Evolutionary conservation across 2,888 invertebrate species (phyloP).

Genomic region (Spodoptera picta): DNA sequence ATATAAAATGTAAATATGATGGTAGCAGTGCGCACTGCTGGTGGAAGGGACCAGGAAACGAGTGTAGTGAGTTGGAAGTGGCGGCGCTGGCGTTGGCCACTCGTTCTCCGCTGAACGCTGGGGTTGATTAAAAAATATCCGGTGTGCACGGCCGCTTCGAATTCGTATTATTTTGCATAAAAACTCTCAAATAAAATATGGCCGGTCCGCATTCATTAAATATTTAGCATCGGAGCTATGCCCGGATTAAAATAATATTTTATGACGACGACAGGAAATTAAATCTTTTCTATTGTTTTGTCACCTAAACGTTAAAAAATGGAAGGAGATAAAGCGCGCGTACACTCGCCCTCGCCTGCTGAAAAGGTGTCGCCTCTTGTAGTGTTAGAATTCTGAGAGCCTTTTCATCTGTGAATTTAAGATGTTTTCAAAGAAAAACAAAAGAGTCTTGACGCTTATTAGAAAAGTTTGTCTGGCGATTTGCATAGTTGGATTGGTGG

Average conservation of each 20-base stretch:
- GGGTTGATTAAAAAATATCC: slow-evolving; percentile 70
- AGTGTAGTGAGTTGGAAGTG: slow-evolving; percentile 41
- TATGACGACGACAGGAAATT: slow-evolving; percentile 80
- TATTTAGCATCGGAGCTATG: slow-evolving; percentile 74
- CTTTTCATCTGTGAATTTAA: slow-evolving; percentile 45
- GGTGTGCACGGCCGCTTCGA: slow-evolving; percentile 53
- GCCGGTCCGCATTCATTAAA: slow-evolving; percentile 72
- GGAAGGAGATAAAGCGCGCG: slow-evolving; percentile 57
- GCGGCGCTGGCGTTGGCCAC: slow-evolving; percentile 22
- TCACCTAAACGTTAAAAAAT: slow-evolving; percentile 67
- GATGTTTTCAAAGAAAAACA: slow-evolving; percentile 52
- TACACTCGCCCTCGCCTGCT: slow-evolving; percentile 7
- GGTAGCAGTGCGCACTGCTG: not conserved
- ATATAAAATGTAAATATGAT: slow-evolving; percentile 52
- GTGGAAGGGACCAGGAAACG: slow-evolving; percentile 51
- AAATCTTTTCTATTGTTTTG: slow-evolving; percentile 80
- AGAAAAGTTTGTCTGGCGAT: slow-evolving; percentile 49
- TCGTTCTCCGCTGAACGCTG: slow-evolving; percentile 19
- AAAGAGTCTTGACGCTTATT: slow-evolving; percentile 46
- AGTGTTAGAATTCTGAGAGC: slow-evolving; percentile 18
- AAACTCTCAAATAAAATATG: slow-evolving; percentile 78
- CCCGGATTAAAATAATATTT: slow-evolving; percentile 83
- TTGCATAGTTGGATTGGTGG: slow-evolving; percentile 23
- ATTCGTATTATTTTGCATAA: slow-evolving; percentile 69
- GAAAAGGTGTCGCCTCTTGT: slow-evolving; percentile 35